Evolutionary conservation across 2,797 vertebrate genomes (phyloP), one percentile per base, ranked within the genome.

Genomic region (Perodicticus potto): DNA sequence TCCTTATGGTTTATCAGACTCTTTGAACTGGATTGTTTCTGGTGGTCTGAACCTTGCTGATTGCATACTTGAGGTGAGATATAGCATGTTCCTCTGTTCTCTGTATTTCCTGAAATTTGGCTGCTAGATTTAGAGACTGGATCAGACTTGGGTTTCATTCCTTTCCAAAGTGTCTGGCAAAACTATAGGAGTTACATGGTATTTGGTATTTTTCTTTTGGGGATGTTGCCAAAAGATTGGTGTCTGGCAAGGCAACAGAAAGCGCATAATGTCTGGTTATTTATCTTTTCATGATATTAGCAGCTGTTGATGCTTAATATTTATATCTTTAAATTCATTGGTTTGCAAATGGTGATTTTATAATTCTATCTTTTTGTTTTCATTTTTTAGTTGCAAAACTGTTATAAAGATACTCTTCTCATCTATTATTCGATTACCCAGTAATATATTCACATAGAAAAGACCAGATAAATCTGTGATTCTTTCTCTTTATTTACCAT

Each of bases 251-350:
- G 37, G 45, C 76, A 80, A 29, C 34, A 90, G 61, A 91, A 96
- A 61, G 61, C 40, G 16, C 78, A 57, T 76, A 40, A 32, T 86
- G 13, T 77, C 61, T 63, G 69, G 37, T 77, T 86, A 55, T 59
- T 59, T 93, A 61, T 72, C 53, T 74, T 70, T 59, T 67, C 22
- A 7, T 65, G 43, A 55, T 53, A 77, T 17, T 34, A 87, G 53
- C 34, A 87, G 43, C 43, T 72, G 29, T 81, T 45, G 77, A n/a
- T 27, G 43, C 49, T 84, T 91, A 84, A 57, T 20, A 19, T n/a
- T 82, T 65, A 55, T 20, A 70, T 91, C 34, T 69, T 89, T 86
- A 61, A 49, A 70, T 77, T 91, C 40, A 77, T 49, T 91, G 37
- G 20, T 3, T 67, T 86, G 29, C 61, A 91, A 69, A 63, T 45